A percentile compares a stretch with the other conserved stretches of the same genome.
Evolutionary conservation across 1,140 invertebrate species (phyloP).

Genomic region (Paramacrobiotus metropolitanus): DNA sequence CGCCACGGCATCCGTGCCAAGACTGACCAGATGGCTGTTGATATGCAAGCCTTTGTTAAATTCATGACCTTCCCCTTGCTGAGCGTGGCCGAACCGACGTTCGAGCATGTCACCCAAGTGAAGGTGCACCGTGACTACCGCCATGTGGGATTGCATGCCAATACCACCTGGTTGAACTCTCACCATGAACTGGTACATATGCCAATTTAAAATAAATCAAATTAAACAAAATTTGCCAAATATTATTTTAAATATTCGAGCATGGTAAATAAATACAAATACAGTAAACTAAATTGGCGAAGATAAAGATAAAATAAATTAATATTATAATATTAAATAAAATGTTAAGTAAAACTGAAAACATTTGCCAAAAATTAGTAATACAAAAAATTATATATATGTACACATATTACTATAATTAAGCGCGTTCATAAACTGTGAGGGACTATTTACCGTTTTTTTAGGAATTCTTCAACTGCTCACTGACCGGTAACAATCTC

Average conservation of each 20-base stretch:
- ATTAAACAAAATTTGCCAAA: no score
- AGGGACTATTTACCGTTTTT: background rate
- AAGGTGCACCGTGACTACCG: background rate
- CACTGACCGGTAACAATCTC: background rate
- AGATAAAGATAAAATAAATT: background rate
- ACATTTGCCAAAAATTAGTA: no score
- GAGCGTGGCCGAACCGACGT: background rate
- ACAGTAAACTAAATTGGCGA: background rate
- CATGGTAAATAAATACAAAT: no score
- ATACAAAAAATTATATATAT: no score
- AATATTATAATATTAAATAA: background rate
- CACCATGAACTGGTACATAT: background rate
- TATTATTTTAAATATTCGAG: no score
- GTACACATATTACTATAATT: no score
- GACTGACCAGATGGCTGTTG: background rate
- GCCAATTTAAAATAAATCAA: no score
- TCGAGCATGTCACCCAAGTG: background rate
- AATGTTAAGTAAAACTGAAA: no score
- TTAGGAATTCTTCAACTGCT: background rate
- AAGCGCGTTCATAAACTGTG: no score
- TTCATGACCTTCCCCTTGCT: background rate
- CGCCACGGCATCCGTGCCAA: background rate
- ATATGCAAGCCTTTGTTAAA: background rate
- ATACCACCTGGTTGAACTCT: slow-evolving; percentile 1
- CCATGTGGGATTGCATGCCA: background rate